phyloP scores from a whole-genome alignment of 2,888 invertebrate genomes.

The Apotomis betuletana region DNA sequence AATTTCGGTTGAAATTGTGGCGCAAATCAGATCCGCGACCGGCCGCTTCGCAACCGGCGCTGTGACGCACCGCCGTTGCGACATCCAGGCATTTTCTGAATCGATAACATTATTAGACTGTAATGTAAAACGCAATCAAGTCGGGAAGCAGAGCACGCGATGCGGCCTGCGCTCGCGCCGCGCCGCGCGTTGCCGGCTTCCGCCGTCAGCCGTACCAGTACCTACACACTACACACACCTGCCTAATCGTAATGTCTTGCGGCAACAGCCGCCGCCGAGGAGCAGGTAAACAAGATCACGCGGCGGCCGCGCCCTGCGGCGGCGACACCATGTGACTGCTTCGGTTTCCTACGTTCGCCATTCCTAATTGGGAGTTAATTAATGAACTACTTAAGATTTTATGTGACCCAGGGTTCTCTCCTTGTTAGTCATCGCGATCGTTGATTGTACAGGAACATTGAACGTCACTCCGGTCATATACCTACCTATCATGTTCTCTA shows the following conservation, averaged over 20 bases:
- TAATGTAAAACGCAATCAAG: background rate
- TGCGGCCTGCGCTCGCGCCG: background rate
- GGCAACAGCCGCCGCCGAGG: too few relatives aligned
- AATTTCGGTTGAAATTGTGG: slow-evolving; percentile 20
- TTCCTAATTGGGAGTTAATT: too few relatives aligned
- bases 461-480: too few relatives aligned
- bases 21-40: background rate
- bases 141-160: background rate
- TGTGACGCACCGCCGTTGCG: background rate
- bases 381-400: too few relatives aligned
- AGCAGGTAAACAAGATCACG: background rate
- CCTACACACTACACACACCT: too few relatives aligned
- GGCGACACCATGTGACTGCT: background rate
- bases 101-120: background rate
- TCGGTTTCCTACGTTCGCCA: background rate
- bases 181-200: background rate
- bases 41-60: background rate
- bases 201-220: background rate
- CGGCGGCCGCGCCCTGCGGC: background rate
- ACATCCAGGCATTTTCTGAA: background rate
- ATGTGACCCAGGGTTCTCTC: too few relatives aligned
- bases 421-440: too few relatives aligned
- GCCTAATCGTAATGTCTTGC: too few relatives aligned
- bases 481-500: too few relatives aligned
- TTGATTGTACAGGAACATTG: too few relatives aligned